Conservation (phyloP, 2,888 invertebrate species). For the Euproctis similis region DNA sequence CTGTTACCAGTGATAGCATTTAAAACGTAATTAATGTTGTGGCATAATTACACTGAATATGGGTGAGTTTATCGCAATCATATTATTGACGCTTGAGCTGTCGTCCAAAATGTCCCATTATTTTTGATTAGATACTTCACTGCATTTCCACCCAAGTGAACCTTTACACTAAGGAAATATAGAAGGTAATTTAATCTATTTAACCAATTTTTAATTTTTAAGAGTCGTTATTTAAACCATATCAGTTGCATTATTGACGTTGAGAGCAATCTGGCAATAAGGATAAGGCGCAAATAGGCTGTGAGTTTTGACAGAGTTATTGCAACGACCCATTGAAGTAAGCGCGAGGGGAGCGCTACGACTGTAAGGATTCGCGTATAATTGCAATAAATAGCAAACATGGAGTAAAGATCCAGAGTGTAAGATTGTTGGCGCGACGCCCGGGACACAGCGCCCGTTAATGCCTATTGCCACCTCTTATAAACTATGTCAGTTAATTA, state of each 20-base stretch:
- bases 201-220: neutral
- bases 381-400: slow-evolving; percentile 48
- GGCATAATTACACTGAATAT: no score
- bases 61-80: no score
- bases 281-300: no score
- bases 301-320: slow-evolving; percentile 19
- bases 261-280: slow-evolving; percentile 10
- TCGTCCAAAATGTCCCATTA: no score
- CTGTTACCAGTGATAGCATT: no score
- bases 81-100: no score
- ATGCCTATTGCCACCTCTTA: slow-evolving; percentile 36
- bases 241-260: slow-evolving; percentile 8
- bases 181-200: neutral
- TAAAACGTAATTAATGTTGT: no score
- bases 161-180: no score
- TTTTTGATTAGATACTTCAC: no score
- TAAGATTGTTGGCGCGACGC: slow-evolving; percentile 39
- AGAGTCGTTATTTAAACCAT: neutral
- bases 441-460: slow-evolving; percentile 34
- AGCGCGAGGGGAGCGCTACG: slow-evolving; percentile 21
- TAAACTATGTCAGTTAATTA: slow-evolving; percentile 32
- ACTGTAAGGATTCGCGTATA: slow-evolving; percentile 39
- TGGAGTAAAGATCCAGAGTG: slow-evolving; percentile 29
- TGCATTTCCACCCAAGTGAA: no score
- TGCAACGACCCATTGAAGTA: slow-evolving; percentile 29